Percentiles rank a stretch among this genome's conserved stretches.
Evolutionary conservation across 2,113 vertebrate genomes (phyloP).

Genomic region (Petrocephalus microphthalmus): DNA sequence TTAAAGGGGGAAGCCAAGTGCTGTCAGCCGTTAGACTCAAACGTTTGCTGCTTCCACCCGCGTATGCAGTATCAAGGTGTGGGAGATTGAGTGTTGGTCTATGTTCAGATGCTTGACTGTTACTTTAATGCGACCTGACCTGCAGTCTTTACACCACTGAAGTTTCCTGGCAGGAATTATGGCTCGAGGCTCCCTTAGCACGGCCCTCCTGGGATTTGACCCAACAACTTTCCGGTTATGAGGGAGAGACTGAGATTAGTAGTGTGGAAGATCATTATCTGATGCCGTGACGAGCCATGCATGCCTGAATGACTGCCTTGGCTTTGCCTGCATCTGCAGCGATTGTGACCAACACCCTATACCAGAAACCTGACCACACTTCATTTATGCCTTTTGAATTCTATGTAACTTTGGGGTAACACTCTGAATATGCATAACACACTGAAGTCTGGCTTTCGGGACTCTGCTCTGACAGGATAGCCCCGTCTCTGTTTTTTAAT

Average conservation of each 20-base stretch:
- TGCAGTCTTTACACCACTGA: neutral
- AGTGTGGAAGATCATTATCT: neutral
- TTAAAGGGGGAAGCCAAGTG: neutral
- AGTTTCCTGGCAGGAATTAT: neutral
- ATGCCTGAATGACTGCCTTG: neutral
- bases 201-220: neutral
- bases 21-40: neutral
- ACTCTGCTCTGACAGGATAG: neutral
- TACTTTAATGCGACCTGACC: neutral
- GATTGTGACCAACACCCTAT: slow-evolving; percentile 3
- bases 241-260: neutral
- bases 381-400: slow-evolving; percentile 8
- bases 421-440: neutral
- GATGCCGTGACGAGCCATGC: neutral
- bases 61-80: neutral
- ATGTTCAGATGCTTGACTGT: neutral
- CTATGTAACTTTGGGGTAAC: neutral
- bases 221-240: neutral
- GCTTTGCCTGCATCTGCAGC: neutral
- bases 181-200: neutral
- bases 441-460: neutral
- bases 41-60: neutral
- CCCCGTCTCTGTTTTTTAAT: neutral
- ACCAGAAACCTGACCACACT: neutral
- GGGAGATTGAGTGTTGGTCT: neutral